Evolutionary conservation across 2,888 invertebrate genomes (phyloP), one percentile per base, ranked within the genome.

Genomic region (Drosophila paramelanica): DNA sequence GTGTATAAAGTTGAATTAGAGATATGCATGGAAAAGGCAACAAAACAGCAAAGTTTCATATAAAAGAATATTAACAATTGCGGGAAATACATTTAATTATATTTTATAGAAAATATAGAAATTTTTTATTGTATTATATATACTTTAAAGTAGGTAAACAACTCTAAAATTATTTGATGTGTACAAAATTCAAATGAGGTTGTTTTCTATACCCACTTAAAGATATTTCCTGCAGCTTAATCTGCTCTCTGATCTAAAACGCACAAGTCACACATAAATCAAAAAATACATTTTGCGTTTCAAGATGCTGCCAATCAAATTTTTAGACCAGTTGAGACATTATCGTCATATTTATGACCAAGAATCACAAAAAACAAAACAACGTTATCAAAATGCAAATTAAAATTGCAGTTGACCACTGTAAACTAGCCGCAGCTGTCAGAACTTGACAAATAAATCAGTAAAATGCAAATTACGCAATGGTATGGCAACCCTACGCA

Each of bases 381-480:
- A n/a, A n/a, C 47, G 23, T 45, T 38, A 43, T 50, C 55, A 41
- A 33, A 52, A 47, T 59, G 70, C 68, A 27, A 57, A 27, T 50
- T 8, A 38, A 43, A 52, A 31, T n/a, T 43, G 14, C 11, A 52
- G 25, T 13, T 36, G 38, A 8, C 31, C 31, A 31, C 2, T 31
- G 31, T 45, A 10, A 69, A 1, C 14, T 56, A 38, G 53, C 33
- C 20, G 38, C 42, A 61, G 20, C 38, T 69, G 70, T 69, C 61
- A 47, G 31, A 62, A 56, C n/a, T 33, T 23, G 13, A 49, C 8
- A 41, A 50, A 55, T 53, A 46, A 53, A 71, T 71, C 47, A 58
- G 25, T 13, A 36, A 62, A 60, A 82, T 88, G 84, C 65, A 73
- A 82, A 82, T 83, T 13, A 23, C 46, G 6, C 13, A 14, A 25